phyloP scores from a whole-genome alignment of 2,797 vertebrate species.

The Argentina silus region DNA sequence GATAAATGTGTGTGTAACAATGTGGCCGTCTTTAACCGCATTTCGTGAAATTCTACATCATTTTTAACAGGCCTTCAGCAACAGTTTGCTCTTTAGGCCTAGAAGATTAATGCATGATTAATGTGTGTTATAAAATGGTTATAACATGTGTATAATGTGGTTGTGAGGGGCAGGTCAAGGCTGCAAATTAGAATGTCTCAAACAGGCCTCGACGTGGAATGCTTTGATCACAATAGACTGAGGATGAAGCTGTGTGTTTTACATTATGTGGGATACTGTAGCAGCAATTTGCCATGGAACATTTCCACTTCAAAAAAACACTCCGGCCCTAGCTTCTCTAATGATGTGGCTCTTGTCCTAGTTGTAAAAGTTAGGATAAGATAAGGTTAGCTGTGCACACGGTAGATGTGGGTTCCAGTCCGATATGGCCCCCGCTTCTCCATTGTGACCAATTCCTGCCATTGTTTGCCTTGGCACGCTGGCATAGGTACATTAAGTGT shows the following conservation, averaged over 20 bases:
- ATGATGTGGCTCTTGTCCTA: constrained; percentile 40
- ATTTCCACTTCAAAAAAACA: constrained; percentile 14
- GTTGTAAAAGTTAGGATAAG: constrained; percentile 23
- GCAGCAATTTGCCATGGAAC: neutral
- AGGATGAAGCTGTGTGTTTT: neutral
- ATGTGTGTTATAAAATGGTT: neutral
- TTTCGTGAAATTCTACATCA: no score
- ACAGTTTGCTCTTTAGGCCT: no score
- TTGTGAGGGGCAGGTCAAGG: neutral
- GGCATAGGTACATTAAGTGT: constrained; percentile 33
- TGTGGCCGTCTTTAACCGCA: neutral
- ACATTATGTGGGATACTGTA: neutral
- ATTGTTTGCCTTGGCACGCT: constrained; percentile 55
- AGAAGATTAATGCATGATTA: no score
- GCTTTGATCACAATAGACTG: neutral
- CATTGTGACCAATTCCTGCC: constrained; percentile 59
- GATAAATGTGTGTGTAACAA: constrained; percentile 10
- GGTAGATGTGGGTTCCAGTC: constrained; percentile 25
- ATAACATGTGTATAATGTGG: neutral
- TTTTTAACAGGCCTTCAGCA: no score
- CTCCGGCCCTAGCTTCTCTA: constrained; percentile 37
- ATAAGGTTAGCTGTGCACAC: constrained; percentile 49
- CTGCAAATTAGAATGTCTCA: neutral
- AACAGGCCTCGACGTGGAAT: neutral
- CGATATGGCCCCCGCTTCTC: constrained; percentile 34